These are phyloP conservation scores for Noctilio leporinus DNA, from an alignment of 2,113 vertebrate genomes.

Conservation along the genomic window DNA sequence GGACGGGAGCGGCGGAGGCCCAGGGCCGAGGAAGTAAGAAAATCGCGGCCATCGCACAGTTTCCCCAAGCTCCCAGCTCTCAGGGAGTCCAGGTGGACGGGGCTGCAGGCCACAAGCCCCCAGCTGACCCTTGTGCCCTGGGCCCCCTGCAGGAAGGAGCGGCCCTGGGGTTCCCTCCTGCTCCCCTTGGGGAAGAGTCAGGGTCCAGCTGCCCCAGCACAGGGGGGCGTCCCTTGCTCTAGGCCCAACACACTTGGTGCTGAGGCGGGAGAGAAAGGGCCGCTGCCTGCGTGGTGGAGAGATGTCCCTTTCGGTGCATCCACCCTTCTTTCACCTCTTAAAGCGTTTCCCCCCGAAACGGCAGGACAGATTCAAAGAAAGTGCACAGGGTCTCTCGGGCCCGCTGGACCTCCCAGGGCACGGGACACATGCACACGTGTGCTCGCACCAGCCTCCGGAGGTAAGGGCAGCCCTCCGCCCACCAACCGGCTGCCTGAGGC, in stretches of 20 bases:
- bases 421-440: rapidly evolving
- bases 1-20: rapidly evolving
- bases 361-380: background rate
- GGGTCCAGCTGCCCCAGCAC: background rate
- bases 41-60: rapidly evolving
- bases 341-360: background rate
- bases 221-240: background rate
- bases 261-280: background rate
- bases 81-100: background rate
- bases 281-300: background rate
- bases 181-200: background rate
- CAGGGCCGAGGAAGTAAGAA: rapidly evolving
- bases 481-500: no score
- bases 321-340: rapidly evolving
- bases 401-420: rapidly evolving
- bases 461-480: background rate
- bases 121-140: background rate
- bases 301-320: no score
- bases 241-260: background rate
- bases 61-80: background rate
- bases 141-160: rapidly evolving
- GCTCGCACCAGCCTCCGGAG: background rate
- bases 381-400: rapidly evolving
- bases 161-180: background rate
- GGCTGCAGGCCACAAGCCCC: rapidly evolving